phyloP scores from a whole-genome alignment of 2,888 invertebrate species.

The Corbicula japonica region DNA sequence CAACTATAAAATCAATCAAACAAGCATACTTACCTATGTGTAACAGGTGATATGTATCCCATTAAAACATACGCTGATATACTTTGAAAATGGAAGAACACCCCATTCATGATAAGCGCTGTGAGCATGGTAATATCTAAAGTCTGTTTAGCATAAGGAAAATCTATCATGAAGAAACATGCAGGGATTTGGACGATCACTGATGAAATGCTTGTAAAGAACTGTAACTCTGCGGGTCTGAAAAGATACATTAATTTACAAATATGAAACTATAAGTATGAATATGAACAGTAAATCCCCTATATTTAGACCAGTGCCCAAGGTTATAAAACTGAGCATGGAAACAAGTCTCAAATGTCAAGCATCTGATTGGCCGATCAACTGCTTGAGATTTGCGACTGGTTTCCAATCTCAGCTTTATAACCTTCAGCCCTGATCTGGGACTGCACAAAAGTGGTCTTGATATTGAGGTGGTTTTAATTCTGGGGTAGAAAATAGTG shows the following conservation, averaged over 20 bases:
- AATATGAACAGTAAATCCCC: constrained; percentile 6
- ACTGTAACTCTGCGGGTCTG: constrained; percentile 93
- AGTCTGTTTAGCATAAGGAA: constrained; percentile 87
- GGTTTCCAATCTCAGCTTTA: too few species aligned
- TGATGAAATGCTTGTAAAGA: constrained; percentile 92
- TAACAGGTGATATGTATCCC: constrained; percentile 93
- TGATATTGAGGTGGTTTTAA: too few species aligned
- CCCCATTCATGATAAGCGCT: constrained; percentile 90
- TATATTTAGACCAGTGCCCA: too few species aligned
- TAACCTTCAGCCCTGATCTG: too few species aligned
- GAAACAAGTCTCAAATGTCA: too few species aligned
- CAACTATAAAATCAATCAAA: too few species aligned
- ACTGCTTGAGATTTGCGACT: too few species aligned
- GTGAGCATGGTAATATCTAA: constrained; percentile 87
- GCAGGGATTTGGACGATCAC: constrained; percentile 91
- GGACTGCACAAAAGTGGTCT: too few species aligned
- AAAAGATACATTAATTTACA: constrained; percentile 23
- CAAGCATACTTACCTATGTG: constrained; percentile 88
- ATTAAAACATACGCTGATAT: constrained; percentile 93
- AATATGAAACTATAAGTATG: background rate
- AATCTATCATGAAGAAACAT: constrained; percentile 90
- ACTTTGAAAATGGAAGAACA: constrained; percentile 93
- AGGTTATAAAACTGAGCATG: too few species aligned
- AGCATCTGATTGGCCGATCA: too few species aligned
- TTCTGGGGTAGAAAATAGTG: too few species aligned